These are phyloP conservation scores for Peucedramus taeniatus DNA, from an alignment of 2,113 vertebrate species.

Conservation along the genomic window DNA sequence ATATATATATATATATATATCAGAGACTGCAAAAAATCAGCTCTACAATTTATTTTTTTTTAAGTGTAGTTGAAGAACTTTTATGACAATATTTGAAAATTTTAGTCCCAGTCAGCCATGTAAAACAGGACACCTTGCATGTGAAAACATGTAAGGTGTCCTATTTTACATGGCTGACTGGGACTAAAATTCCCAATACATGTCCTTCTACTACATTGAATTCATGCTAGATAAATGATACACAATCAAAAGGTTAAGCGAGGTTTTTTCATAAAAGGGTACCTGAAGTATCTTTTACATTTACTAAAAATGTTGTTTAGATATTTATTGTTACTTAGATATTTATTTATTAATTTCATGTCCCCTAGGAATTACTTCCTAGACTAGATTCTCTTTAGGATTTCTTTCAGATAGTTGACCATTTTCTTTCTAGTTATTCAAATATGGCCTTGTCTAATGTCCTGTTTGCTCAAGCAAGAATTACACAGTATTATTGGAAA, in stretches of 20 bases:
- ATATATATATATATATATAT: no score
- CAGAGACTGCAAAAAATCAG: neutral
- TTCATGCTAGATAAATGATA: neutral
- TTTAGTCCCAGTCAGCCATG: no score
- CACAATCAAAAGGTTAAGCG: neutral
- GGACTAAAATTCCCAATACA: neutral
- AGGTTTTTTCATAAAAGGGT: neutral
- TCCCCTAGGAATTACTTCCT: neutral
- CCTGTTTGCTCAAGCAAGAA: neutral
- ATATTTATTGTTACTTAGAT: neutral
- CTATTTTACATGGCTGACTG: neutral
- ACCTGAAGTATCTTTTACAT: neutral
- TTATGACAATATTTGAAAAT: neutral
- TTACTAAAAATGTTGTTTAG: neutral
- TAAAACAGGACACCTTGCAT: no score
- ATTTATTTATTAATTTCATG: neutral
- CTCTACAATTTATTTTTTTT: neutral
- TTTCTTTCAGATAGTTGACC: neutral
- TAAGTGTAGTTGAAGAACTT: neutral
- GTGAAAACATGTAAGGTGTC: neutral
- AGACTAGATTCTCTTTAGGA: neutral
- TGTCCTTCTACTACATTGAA: neutral
- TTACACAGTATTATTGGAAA: neutral
- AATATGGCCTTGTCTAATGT: neutral
- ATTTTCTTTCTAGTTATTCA: neutral